A percentile compares a stretch with the other conserved stretches of the same genome.
Evolutionary conservation across 2,888 invertebrate species (phyloP).

Genomic region (Caradrina clavipalpis): DNA sequence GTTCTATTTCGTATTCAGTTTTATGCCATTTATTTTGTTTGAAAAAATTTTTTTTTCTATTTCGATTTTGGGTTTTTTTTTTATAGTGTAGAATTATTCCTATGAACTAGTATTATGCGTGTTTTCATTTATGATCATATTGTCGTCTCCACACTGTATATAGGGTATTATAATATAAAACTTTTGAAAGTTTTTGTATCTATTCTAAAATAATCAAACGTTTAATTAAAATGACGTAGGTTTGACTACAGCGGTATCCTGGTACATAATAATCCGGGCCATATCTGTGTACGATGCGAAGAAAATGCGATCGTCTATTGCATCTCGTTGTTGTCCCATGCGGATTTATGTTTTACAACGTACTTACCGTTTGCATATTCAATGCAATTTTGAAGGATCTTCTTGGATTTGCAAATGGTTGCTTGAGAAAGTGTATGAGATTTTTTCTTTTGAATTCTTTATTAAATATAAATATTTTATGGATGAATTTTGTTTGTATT

Average conservation of each 20-base stretch:
- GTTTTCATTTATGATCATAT: too few relatives aligned
- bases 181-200: too few relatives aligned
- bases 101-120: too few relatives aligned
- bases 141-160: too few relatives aligned
- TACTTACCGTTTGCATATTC: conserved; percentile 56
- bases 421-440: conserved; percentile 32
- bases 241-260: not conserved
- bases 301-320: conserved; percentile 52
- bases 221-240: too few relatives aligned
- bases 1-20: too few relatives aligned
- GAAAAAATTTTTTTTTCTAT: too few relatives aligned
- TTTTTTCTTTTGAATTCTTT: conserved; percentile 44
- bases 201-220: too few relatives aligned
- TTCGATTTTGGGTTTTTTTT: too few relatives aligned
- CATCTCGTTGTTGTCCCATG: conserved; percentile 48
- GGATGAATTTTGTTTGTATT: not conserved
- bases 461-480: conserved; percentile 10
- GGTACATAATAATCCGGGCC: conserved; percentile 29
- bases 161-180: too few relatives aligned
- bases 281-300: conserved; percentile 46
- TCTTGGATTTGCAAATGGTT: conserved; percentile 50
- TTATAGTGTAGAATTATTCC: too few relatives aligned
- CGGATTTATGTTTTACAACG: conserved; percentile 59
- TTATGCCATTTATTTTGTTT: too few relatives aligned
- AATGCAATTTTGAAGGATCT: conserved; percentile 63